Evolutionary conservation across 2,888 invertebrate genomes (phyloP), one percentile per base, ranked within the genome.

Genomic region (Athalia cordata): DNA sequence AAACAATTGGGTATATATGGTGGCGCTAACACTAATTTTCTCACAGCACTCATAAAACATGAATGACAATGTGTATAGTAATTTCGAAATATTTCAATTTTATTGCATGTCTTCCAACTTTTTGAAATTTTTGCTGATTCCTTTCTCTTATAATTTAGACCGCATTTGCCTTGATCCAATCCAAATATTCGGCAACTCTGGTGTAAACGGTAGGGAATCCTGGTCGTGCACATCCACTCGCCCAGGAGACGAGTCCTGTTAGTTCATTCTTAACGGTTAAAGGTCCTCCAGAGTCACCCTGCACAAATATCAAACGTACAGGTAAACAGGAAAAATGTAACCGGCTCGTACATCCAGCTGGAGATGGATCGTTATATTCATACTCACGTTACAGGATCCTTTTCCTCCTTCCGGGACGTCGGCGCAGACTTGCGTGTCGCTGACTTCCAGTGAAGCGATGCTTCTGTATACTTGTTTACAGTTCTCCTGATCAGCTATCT

Each of bases 391-490:
- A 77, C 86, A 86, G 0, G 85, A 82, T 78, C 86, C 86, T n/a
- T 79, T 84, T 3, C 52, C 64, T 0, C 15, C 59, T 0, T 8
- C 13, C 45, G 82, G 80, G 15, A 84, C 82, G 66, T 83, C 82
- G 0, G 85, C 84, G 29, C 86, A 86, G 13, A 86, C 5, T 0
- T 86, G 85, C 0, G 79, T 68, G 0, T 78, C 11, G 66, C 7
- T 50, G n/a, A 75, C 75, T n/a, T 75, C 64, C 75, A 75, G 5
- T 29, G 50, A 75, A 29, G 29, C 29, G 29, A 75, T 50, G 50
- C 43, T 29, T 62, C 4, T 4, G 9, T 93, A 93, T 1, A 91
- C 91, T 0, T 88, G 85, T 3, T 84, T 86, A 83, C 94, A 94
- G 0, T 88, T 81, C 0, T 88, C 83, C 4, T 91, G 90, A 82